Evolutionary conservation across 2,888 invertebrate genomes (phyloP), one percentile per base, ranked within the genome.

Genomic region (Hemistola chrysoprasaria): DNA sequence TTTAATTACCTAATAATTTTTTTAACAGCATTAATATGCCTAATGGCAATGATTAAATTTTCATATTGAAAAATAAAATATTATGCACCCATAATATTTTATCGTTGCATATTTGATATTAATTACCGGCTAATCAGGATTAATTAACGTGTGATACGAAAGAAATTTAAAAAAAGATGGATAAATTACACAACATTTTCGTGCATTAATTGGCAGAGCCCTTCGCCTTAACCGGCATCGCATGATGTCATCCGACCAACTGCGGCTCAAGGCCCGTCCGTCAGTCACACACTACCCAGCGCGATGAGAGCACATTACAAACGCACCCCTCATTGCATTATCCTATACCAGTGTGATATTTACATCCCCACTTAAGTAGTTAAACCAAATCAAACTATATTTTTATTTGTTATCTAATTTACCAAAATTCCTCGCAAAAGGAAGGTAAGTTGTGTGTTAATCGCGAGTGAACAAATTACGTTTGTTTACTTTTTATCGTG

Each of bases 381-480:
- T 47, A 44, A 37, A 29, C 38, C 43, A 31, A 22, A 30, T 28
- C 40, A 32, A 42, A 33, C 38, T 31, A 33, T 46, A 30, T 51
- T 51, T 40, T 35, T 20, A 23, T 44, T 48, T 64, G 54, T 52
- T 62, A 49, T 51, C 51, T 59, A 61, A 53, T 56, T 65, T 62
- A 59, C 59, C 56, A 86, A 72, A 71, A 87, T 87, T 84, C 87
- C 88, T 63, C 85, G 87, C 6, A 88, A 86, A 71, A 78, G 84
- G 78, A 88, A 88, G 87, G 87, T 88, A 60, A 85, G 86, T 79
- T 9, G 1, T 4, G 32, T 24, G 27, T 39, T 37, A 39, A 41
- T 50, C 45, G 35, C 20, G 21, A 32, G 23, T 52, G 47, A 16
- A 31, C 30, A 4, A 11, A 9, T 10, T 7, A 1, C 22, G 25